A percentile compares a stretch with the other conserved stretches of the same genome.
These are phyloP conservation scores for Phthorimaea operculella DNA, from an alignment of 1,140 invertebrate species.

Conservation along the genomic window DNA sequence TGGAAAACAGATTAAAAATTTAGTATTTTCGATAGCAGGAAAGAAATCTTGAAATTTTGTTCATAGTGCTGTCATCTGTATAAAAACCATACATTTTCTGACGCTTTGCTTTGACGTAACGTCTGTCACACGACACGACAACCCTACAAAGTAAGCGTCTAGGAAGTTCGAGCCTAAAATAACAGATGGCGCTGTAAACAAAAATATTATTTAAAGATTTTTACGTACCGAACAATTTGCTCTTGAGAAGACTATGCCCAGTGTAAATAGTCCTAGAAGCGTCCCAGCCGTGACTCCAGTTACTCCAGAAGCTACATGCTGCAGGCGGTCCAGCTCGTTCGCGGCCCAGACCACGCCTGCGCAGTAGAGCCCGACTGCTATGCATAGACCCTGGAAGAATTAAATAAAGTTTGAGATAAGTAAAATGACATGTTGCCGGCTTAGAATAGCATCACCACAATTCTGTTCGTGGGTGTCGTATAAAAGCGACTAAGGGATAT, in stretches of 20 bases:
- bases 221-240: slow-evolving; percentile 68
- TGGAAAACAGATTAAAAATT: no score
- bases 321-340: slow-evolving; percentile 71
- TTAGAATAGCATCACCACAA: no score
- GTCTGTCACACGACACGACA: no score
- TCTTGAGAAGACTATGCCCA: slow-evolving; percentile 76
- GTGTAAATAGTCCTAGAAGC: slow-evolving; percentile 72
- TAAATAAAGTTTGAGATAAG: slow-evolving; percentile 7
- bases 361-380: slow-evolving; percentile 69
- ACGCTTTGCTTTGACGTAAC: no score
- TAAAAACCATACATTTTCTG: no score
- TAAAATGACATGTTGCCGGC: no score
- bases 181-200: slow-evolving; percentile 7
- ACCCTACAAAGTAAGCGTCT: no score
- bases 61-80: no score
- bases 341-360: slow-evolving; percentile 72
- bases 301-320: slow-evolving; percentile 72
- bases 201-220: neutral
- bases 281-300: slow-evolving; percentile 74
- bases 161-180: neutral
- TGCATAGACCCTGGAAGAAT: slow-evolving; percentile 66
- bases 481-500: no score
- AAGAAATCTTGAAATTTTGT: no score
- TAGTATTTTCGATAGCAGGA: no score
- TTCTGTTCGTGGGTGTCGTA: no score